Evolutionary conservation across 2,888 invertebrate genomes (phyloP), one percentile per base, ranked within the genome.

Genomic region (Chrysotoxum bicinctum): DNA sequence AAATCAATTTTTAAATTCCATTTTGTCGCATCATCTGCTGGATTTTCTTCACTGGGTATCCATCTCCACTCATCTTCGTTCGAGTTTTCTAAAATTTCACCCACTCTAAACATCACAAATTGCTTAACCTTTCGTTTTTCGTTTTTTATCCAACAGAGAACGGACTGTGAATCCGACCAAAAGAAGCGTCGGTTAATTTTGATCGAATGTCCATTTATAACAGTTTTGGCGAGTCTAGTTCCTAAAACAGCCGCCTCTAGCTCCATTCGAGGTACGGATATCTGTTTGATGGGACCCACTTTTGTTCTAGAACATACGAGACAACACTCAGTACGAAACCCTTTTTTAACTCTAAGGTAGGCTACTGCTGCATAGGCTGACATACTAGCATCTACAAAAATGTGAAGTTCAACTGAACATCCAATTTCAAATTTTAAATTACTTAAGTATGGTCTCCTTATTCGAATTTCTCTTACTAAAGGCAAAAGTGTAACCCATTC

Each of bases 351-450:
- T 3, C 62, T 23, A 0, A 62, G 14, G 8, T 74, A 66, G 1
- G 64, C 64, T 1, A 43, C 64, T 10, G 74, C 54, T 7, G 74
- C 54, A 23, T 74, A 74, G 0, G 74, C 74, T 9, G 64, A 43
- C 19, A 50, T 26, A 43, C 73, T 73, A 12, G 87, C 88, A 56
- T 87, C 84, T 5, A 81, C 83, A 43, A 87, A 83, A 2, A 75
- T n/a, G 16, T 87, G 85, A 5, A 83, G 62, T 21, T 81, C 66
- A 6, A 80, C 70, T 0, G 23, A 12, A 12, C 45, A 45, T 12
- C 54, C 76, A 77, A 7, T 72, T 73, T 21, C 30, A 56, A 73
- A 69, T 12, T 26, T 30, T 3, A 64, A n/a, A 6, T 10, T 10
- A 0, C 8, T 50, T 1, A 62, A 14, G n/a, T 62, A 73, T 4